Conservation (phyloP, 2,888 invertebrate species). For the Suillia variegata region DNA sequence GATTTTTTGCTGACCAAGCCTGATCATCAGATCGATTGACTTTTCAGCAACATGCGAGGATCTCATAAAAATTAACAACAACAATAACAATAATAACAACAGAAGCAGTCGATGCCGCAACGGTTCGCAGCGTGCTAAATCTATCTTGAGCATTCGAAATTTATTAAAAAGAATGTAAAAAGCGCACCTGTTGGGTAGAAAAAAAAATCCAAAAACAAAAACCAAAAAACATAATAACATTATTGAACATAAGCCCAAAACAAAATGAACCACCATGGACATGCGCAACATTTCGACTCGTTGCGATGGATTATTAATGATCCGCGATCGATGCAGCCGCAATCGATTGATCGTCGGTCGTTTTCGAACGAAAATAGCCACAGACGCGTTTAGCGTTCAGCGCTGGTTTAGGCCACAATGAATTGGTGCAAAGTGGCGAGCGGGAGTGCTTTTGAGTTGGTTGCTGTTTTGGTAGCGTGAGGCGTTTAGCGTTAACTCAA, state of each 20-base stretch:
- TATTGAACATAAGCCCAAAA: too few relatives aligned
- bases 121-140: conserved; percentile 13
- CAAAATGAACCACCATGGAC: conserved; percentile 8
- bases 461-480: conserved; percentile 30
- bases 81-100: too few relatives aligned
- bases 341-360: conserved; percentile 29
- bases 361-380: conserved; percentile 41
- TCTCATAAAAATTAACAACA: too few relatives aligned
- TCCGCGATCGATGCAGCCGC: conserved; percentile 50
- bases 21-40: conserved; percentile 50
- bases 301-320: conserved; percentile 52
- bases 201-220: too few relatives aligned
- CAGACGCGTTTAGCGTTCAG: too few relatives aligned
- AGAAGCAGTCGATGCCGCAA: neutral
- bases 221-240: too few relatives aligned
- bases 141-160: too few relatives aligned
- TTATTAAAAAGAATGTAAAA: too few relatives aligned
- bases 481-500: conserved; percentile 56
- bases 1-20: conserved; percentile 38
- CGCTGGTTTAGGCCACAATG: neutral
- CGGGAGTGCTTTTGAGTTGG: conserved; percentile 11
- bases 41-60: too few relatives aligned
- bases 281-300: conserved; percentile 19
- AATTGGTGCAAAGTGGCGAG: neutral
- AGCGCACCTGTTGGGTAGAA: conserved; percentile 29